These are phyloP conservation scores for Craseonycteris thonglongyai DNA, from an alignment of 2,113 vertebrate genomes.

Conservation along the genomic window DNA sequence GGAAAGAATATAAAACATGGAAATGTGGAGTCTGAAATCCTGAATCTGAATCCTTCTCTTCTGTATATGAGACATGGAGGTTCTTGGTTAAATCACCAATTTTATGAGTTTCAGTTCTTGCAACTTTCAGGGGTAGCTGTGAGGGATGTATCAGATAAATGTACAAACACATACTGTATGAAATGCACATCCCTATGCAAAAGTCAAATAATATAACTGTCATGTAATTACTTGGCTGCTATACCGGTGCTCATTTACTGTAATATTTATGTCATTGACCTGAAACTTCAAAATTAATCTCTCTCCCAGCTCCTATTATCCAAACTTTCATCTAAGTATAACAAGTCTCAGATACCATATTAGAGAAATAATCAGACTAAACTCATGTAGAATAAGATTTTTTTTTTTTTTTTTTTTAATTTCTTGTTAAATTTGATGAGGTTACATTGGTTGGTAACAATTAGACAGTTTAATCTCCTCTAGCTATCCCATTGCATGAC, in stretches of 20 bases:
- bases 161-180: neutral
- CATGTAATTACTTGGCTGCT: neutral
- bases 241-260: neutral
- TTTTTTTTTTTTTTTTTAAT: too few relatives aligned
- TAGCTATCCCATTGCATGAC: neutral
- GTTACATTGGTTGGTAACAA: too few relatives aligned
- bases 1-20: neutral
- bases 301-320: neutral
- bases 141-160: neutral
- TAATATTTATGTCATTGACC: neutral
- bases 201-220: neutral
- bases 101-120: neutral
- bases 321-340: neutral
- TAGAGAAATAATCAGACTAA: neutral
- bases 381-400: neutral
- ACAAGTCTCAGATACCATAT: neutral
- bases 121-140: neutral
- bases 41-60: neutral
- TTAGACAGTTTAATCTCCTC: constrained; percentile 5
- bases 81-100: neutral
- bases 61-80: neutral
- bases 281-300: constrained; percentile 1
- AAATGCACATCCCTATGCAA: neutral
- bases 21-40: neutral
- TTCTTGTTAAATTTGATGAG: too few relatives aligned